Conservation (phyloP, 2,888 invertebrate species). For the Holacanthella duospinosa region DNA sequence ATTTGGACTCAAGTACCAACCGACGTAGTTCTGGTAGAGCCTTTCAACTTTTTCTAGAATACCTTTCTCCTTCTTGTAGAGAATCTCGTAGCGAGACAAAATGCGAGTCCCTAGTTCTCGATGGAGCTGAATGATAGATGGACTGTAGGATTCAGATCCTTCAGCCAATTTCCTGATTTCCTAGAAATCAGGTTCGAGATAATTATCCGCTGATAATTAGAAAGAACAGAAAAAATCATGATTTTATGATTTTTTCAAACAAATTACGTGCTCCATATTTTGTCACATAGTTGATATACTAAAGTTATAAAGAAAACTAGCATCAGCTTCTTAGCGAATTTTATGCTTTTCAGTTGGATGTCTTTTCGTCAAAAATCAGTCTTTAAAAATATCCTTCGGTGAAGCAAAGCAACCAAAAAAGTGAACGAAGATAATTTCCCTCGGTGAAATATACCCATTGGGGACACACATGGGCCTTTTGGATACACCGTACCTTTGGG, state of each 20-base stretch:
- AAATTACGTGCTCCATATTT: neutral
- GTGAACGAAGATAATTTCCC: too few species aligned
- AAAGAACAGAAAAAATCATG: too few species aligned
- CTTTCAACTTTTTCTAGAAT: slow-evolving; percentile 53
- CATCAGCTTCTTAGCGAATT: too few species aligned
- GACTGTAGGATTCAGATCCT: slow-evolving; percentile 70
- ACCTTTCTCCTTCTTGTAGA: slow-evolving; percentile 55
- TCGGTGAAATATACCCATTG: too few species aligned
- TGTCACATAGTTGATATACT: neutral
- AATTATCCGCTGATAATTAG: neutral
- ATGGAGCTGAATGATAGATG: slow-evolving; percentile 55
- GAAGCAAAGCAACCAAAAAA: too few species aligned
- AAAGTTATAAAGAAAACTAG: too few species aligned
- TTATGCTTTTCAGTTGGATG: too few species aligned
- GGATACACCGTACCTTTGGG: too few species aligned
- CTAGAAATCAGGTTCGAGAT: too few species aligned
- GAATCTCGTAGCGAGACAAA: slow-evolving; percentile 55
- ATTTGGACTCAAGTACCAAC: slow-evolving; percentile 51
- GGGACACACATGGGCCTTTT: too few species aligned
- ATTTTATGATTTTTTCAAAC: slow-evolving; percentile 28
- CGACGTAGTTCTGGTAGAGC: slow-evolving; percentile 55
- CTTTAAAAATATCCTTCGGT: too few species aligned
- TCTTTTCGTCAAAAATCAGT: too few species aligned
- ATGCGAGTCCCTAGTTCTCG: slow-evolving; percentile 59
- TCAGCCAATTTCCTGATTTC: slow-evolving; percentile 61